Base-by-base conservation (phyloP, 2,797 vertebrate species). In the Columba guinea region DNA sequence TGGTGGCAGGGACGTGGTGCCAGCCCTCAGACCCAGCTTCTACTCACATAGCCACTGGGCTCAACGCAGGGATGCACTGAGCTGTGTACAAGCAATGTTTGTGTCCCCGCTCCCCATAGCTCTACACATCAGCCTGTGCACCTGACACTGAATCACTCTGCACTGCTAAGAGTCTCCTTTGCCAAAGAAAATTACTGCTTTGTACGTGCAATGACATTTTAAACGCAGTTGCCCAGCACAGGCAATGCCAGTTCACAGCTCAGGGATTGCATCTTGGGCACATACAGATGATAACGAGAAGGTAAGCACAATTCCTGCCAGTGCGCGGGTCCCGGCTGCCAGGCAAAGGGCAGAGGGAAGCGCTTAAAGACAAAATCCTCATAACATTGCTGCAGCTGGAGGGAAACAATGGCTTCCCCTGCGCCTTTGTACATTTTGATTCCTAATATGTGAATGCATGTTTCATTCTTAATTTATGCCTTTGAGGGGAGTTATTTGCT, bases 401-500 rank as follows among this genome's bases (percentile, higher is more conserved):
- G 69, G 63, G 49, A 24, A 80, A 28, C 63, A 37, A 46, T 16
- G 32, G 27, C 41, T 75, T 59, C 28, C 24, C n/a, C 17, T 14
- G 30, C 4, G 10, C 34, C 17, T 65, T 53, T 44, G 5, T 30
- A 28, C 53, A 18, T 84, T 76, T 52, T 48, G 70, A 48, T 76
- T 76, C 41, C 55, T 77, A 35, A 67, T 71, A 73, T 62, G 26
- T 30, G 59, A 86, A 71, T 48, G 17, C 9, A 7, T 90, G 26
- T 70, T 75, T 93, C 85, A 75, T 78, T 84, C 87, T 78, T 75
- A 84, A 91, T 96, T 78, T 86, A 71, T 84, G 81, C 80, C 46
- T 92, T 87, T 62, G 84, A 94, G 88, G 76, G 65, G 76, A 85
- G 58, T 89, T 78, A 55, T 60, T 90, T 89, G 84, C 32, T 87